Base-by-base conservation (phyloP, 2,113 vertebrate species). In the Callorhinus ursinus region DNA sequence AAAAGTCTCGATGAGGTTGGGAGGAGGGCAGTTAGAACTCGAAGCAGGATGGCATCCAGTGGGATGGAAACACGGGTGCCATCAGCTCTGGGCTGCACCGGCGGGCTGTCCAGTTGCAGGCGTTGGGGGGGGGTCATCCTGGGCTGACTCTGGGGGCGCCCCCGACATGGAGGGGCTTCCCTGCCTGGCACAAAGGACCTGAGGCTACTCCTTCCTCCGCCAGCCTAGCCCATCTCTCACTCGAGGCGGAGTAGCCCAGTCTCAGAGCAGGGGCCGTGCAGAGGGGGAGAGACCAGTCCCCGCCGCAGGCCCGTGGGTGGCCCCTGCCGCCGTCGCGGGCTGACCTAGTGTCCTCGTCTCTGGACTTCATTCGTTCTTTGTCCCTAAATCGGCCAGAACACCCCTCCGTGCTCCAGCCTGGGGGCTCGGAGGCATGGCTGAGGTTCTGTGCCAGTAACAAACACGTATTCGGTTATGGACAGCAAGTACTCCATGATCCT, bases 281-380 rank as follows among this genome's bases (percentile, higher is more conserved):
- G 84, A 88, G 1, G 4, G 61, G 31, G 72, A 92, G 46, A 88
- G 81, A 16, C 36, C 59, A 8, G 18, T 9, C 65, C 55, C 33
- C 36, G 21, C 80, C 24, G 39, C 39, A 46, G 90, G 74, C 49
- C 67, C 6, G 15, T 31, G 46, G 82, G 86, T 59, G 80, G 90
- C 77, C 12, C 9, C 76, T 21, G 57, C 77, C 42, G 72, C 24
- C 69, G 81, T 93, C 63, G 49, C 39, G 65, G 69, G 53, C 74
- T 94, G 94, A 79, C 65, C 95, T 97, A 57, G 36, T 93, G 94
- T 95, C 88, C 76, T 53, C 16, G 3, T 83, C 91, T 69, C 82
- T 63, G 80, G 67, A 83, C 93, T 93, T 77, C 33, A 24, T 71
- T 67, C n/a, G 76, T 87, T 63, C 65, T 92, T 92, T 90, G 93